These are phyloP conservation scores for Argyresthia albistria DNA, from an alignment of 2,888 invertebrate genomes.

Conservation along the genomic window DNA sequence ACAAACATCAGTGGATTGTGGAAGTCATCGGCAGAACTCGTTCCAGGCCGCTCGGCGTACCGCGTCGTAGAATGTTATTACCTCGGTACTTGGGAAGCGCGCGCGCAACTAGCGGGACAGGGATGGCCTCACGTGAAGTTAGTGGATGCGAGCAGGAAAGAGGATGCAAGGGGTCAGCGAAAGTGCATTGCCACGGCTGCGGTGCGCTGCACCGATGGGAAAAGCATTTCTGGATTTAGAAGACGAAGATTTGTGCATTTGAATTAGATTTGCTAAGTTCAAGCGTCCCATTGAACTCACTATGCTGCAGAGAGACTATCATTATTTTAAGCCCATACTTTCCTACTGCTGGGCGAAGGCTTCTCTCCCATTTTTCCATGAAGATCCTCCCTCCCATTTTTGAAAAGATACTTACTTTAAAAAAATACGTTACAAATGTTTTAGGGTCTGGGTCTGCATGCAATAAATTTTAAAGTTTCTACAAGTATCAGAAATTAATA, in stretches of 20 bases:
- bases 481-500: no score
- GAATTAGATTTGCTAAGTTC: neutral
- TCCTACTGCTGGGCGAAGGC: no score
- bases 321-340: no score
- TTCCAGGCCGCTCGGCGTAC: conserved; percentile 64
- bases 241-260: neutral
- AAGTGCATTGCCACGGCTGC: conserved; percentile 70
- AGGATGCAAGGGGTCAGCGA: conserved; percentile 68
- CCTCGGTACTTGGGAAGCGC: conserved; percentile 60
- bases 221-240: conserved; percentile 40
- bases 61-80: conserved; percentile 68
- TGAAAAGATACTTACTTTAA: no score
- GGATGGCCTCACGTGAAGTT: conserved; percentile 43
- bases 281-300: neutral
- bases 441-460: no score
- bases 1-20: conserved; percentile 54
- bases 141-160: conserved; percentile 50
- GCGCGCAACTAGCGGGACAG: conserved; percentile 49
- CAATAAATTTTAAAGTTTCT: no score
- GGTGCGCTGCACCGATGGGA: conserved; percentile 60
- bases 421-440: no score
- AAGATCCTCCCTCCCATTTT: no score
- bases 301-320: no score
- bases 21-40: conserved; percentile 66
- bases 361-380: no score